phyloP scores from a whole-genome alignment of 2,888 invertebrate species.

The Darwinula stevensoni region DNA sequence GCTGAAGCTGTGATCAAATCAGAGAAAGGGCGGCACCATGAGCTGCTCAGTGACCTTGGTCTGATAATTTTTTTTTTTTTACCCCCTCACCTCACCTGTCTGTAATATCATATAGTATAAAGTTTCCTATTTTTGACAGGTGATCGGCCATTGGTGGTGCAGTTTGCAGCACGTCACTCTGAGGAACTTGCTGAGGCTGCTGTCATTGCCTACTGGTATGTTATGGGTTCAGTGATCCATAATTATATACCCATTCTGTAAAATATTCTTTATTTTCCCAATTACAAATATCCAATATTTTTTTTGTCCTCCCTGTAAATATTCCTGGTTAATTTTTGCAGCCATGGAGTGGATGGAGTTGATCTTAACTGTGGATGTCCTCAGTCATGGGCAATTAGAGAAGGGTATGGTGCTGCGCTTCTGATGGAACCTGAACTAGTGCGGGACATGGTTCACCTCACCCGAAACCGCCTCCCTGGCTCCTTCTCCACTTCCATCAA shows the following conservation, averaged over 20 bases:
- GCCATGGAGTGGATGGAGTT: too few relatives aligned
- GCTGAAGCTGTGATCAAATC: slow-evolving; percentile 77
- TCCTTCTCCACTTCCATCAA: slow-evolving; percentile 66
- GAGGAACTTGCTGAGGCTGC: slow-evolving; percentile 58
- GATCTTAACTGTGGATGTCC: slow-evolving; percentile 96
- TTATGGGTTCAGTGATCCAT: slow-evolving; percentile 1
- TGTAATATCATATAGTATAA: too few relatives aligned
- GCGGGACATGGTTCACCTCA: slow-evolving; percentile 39
- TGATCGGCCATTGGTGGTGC: slow-evolving; percentile 63
- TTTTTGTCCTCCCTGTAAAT: too few relatives aligned
- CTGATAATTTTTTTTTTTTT: too few relatives aligned
- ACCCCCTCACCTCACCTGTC: too few relatives aligned
- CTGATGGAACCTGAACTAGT: slow-evolving; percentile 53
- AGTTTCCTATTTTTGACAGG: slow-evolving; percentile 20
- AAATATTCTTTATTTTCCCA: slow-evolving; percentile 6
- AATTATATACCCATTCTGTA: too few relatives aligned
- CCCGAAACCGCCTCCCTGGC: slow-evolving; percentile 34
- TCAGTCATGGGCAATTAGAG: slow-evolving; percentile 73
- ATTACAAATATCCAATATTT: too few relatives aligned
- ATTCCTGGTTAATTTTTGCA: too few relatives aligned
- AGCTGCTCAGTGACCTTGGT: slow-evolving; percentile 38
- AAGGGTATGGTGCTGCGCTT: slow-evolving; percentile 61
- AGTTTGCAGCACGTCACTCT: slow-evolving; percentile 69
- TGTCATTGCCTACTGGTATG: slow-evolving; percentile 39
- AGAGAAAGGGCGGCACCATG: slow-evolving; percentile 46